Evolutionary conservation across 2,888 invertebrate genomes (phyloP).

Genomic region (Acrobasis suavella): DNA sequence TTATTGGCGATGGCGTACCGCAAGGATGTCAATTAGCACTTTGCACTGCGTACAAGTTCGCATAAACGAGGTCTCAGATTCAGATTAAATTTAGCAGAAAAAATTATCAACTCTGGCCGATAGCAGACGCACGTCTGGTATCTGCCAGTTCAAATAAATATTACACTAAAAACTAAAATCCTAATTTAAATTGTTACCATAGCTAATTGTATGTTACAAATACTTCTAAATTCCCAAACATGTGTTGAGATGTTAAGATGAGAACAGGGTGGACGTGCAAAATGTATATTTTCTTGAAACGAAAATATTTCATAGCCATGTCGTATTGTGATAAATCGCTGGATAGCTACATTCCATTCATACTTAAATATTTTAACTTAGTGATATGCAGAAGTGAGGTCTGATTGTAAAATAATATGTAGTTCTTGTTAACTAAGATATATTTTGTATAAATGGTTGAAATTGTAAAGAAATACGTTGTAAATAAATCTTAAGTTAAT

Average conservation of each 20-base stretch:
- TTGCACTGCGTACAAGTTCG: too few relatives aligned
- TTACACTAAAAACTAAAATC: constrained; percentile 34
- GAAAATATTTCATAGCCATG: constrained; percentile 64
- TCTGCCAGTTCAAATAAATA: too few relatives aligned
- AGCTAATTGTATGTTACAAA: constrained; percentile 63
- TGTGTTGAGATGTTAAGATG: constrained; percentile 27
- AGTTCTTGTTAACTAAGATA: constrained; percentile 78
- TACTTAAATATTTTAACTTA: constrained; percentile 60
- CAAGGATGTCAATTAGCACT: too few relatives aligned
- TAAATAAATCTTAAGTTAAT: constrained; percentile 80
- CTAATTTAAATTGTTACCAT: constrained; percentile 73
- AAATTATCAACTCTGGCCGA: not conserved
- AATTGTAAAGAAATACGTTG: constrained; percentile 80
- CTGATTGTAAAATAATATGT: constrained; percentile 77
- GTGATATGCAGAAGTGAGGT: constrained; percentile 67
- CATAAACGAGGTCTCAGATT: not conserved
- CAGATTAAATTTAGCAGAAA: not conserved
- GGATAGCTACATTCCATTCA: constrained; percentile 63
- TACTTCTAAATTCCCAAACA: constrained; percentile 43
- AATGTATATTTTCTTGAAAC: constrained; percentile 46
- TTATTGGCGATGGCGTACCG: too few relatives aligned
- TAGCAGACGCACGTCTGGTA: not conserved
- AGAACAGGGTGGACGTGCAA: constrained; percentile 33
- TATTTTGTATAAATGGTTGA: constrained; percentile 82
- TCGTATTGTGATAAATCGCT: constrained; percentile 71